A percentile compares a stretch with the other conserved stretches of the same genome.
phyloP scores from a whole-genome alignment of 2,797 vertebrate genomes.

The Trachops cirrhosus region DNA sequence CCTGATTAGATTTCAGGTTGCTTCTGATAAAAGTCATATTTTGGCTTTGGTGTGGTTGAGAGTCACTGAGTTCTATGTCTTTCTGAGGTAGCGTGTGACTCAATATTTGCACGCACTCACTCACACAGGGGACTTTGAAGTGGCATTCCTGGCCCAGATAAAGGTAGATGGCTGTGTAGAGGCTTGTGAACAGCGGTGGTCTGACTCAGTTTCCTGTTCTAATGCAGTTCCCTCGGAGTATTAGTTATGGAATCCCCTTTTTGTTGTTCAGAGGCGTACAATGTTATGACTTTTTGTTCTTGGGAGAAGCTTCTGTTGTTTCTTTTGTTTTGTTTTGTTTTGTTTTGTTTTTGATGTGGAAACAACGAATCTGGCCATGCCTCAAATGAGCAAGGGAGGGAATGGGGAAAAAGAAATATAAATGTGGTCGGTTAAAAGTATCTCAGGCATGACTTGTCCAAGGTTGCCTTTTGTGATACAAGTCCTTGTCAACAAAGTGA shows the following conservation, averaged over 20 bases:
- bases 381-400: neutral
- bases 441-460: neutral
- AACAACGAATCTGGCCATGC: neutral
- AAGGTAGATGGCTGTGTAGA: neutral
- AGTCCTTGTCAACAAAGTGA: neutral
- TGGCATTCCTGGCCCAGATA: slow-evolving; percentile 24
- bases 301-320: neutral
- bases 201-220: slow-evolving; percentile 14
- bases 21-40: neutral
- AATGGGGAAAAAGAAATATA: neutral
- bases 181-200: neutral
- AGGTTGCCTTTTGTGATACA: neutral
- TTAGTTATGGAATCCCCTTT: neutral
- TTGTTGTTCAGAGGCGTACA: neutral
- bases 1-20: neutral
- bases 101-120: neutral
- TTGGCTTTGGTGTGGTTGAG: neutral
- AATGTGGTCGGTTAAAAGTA: neutral
- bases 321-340: neutral
- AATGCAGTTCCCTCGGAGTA: neutral
- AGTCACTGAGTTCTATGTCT: slow-evolving; percentile 17
- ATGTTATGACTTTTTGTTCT: neutral
- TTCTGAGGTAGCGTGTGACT: neutral
- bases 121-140: slow-evolving; percentile 23
- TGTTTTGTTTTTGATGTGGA: neutral